Evolutionary conservation across 2,888 invertebrate genomes (phyloP).

Genomic region (Atrina japonica): DNA sequence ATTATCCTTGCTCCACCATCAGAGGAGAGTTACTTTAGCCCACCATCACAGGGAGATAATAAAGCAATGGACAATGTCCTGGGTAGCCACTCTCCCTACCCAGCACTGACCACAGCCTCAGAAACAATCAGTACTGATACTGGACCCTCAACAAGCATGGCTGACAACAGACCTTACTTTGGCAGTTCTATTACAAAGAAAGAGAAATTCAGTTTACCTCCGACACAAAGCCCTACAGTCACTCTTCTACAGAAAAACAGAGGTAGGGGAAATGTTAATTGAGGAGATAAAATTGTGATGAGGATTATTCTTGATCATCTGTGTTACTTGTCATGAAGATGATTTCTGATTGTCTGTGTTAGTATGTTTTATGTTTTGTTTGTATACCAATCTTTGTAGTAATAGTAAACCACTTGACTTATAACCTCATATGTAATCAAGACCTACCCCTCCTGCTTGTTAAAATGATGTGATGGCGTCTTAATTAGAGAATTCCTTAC

Average conservation of each 20-base stretch:
- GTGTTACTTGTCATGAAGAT: too few relatives aligned
- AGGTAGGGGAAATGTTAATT: constrained; percentile 88
- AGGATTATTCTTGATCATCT: too few relatives aligned
- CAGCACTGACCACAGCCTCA: constrained; percentile 8
- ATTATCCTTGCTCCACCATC: constrained; percentile 26
- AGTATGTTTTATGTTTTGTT: too few relatives aligned
- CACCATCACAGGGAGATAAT: constrained; percentile 12
- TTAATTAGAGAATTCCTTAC: too few relatives aligned
- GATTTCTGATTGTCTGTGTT: too few relatives aligned
- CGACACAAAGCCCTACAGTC: constrained; percentile 92
- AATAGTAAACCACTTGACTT: too few relatives aligned
- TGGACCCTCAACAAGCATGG: constrained; percentile 13
- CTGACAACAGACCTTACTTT: constrained; percentile 10
- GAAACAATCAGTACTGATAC: constrained; percentile 16
- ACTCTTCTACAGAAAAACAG: constrained; percentile 93
- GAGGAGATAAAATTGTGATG: too few relatives aligned
- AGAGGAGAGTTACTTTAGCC: constrained; percentile 27
- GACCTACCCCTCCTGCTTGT: too few relatives aligned
- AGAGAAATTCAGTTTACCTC: constrained; percentile 83
- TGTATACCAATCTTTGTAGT: too few relatives aligned
- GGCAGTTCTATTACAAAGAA: constrained; percentile 25
- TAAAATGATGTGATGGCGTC: too few relatives aligned
- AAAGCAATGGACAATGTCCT: constrained; percentile 6
- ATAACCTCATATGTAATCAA: too few relatives aligned
- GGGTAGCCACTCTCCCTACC: constrained; percentile 4